Evolutionary conservation across 2,888 invertebrate species (phyloP).

Genomic region (Orchesella flavescens): DNA sequence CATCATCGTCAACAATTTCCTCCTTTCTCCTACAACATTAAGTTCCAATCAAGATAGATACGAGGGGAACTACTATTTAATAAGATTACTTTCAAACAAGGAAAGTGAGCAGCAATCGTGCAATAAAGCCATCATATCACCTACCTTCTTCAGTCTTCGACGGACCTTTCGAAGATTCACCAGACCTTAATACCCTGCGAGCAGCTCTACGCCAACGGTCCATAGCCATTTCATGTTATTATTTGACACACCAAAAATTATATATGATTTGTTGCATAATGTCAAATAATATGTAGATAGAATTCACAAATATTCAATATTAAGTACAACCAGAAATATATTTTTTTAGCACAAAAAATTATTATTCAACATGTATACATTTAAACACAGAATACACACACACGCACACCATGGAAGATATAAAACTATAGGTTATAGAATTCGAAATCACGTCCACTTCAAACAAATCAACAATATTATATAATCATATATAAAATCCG

Average conservation of each 20-base stretch:
- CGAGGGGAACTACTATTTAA: too few species aligned
- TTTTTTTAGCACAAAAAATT: background rate
- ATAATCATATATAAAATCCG: background rate
- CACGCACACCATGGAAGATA: background rate
- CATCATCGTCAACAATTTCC: too few species aligned
- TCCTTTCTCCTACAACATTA: too few species aligned
- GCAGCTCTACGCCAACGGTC: slow-evolving; percentile 68
- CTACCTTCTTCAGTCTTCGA: slow-evolving; percentile 63
- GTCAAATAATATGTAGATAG: too few species aligned
- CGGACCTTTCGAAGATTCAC: slow-evolving; percentile 58
- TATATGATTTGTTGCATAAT: slow-evolving; percentile 7
- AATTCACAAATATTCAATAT: background rate
- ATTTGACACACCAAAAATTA: slow-evolving; percentile 28
- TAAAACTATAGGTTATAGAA: too few species aligned
- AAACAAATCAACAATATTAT: slow-evolving; percentile 2
- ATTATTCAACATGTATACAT: slow-evolving; percentile 7
- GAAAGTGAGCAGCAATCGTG: too few species aligned
- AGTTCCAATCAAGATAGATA: too few species aligned
- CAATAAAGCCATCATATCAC: slow-evolving; percentile 26
- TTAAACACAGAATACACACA: background rate
- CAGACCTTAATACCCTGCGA: slow-evolving; percentile 64
- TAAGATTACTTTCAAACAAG: too few species aligned
- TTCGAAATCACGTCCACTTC: slow-evolving; percentile 28
- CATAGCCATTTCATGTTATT: slow-evolving; percentile 64
- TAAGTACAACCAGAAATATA: background rate